These are phyloP conservation scores for Arrhopalites spinosus DNA, from an alignment of 2,888 invertebrate genomes.

Conservation along the genomic window DNA sequence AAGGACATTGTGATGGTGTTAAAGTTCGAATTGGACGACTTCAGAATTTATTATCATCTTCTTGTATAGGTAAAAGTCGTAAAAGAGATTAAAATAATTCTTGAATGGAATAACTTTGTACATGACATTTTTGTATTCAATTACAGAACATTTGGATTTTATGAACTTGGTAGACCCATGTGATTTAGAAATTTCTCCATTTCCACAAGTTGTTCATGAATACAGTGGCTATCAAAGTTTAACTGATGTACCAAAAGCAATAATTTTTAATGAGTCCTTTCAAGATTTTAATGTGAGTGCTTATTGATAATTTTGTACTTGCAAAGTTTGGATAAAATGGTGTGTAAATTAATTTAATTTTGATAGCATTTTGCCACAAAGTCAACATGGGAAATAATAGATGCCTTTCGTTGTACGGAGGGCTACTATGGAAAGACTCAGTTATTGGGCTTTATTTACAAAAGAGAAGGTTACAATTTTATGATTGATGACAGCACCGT, in stretches of 20 bases:
- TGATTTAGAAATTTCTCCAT: constrained; percentile 77
- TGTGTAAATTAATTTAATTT: background rate
- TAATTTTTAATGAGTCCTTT: constrained; percentile 71
- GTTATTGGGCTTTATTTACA: constrained; percentile 79
- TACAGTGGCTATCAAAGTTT: constrained; percentile 94
- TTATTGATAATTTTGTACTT: background rate
- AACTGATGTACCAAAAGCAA: constrained; percentile 87
- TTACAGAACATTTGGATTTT: constrained; percentile 92
- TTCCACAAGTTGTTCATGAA: constrained; percentile 86
- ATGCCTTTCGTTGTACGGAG: constrained; percentile 70
- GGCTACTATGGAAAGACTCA: constrained; percentile 82
- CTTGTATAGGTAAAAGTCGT: constrained; percentile 89
- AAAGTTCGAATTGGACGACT: constrained; percentile 91
- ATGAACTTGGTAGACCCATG: constrained; percentile 77
- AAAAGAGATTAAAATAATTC: too few relatives aligned
- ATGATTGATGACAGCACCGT: constrained; percentile 61
- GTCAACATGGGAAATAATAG: constrained; percentile 75
- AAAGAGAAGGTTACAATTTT: constrained; percentile 79
- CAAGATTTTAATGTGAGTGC: constrained; percentile 61
- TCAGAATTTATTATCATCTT: constrained; percentile 96
- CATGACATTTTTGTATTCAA: too few relatives aligned
- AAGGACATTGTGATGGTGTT: constrained; percentile 93
- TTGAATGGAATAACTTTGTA: too few relatives aligned
- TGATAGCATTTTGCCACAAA: constrained; percentile 67
- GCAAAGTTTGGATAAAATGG: background rate